Conservation (phyloP, 2,797 vertebrate species). For the Sebastes nivosus region DNA sequence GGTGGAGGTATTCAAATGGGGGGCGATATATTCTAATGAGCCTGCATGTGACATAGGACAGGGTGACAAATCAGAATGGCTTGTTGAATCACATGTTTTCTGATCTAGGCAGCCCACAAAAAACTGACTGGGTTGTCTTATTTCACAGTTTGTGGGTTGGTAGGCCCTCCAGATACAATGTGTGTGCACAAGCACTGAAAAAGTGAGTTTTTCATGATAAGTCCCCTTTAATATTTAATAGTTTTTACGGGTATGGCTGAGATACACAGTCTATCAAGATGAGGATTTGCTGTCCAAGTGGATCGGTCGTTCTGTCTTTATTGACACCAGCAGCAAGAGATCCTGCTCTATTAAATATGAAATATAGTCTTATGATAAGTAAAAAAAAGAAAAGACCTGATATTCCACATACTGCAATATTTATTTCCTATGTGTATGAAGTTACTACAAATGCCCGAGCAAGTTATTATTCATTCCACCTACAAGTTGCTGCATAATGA, state of each 20-base stretch:
- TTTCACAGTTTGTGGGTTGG: too few species aligned
- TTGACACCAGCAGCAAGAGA: not conserved
- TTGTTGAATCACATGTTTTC: too few species aligned
- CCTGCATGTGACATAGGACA: too few species aligned
- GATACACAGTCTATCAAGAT: constrained; percentile 13
- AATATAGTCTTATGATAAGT: not conserved
- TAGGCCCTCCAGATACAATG: too few species aligned
- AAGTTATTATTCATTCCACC: constrained; percentile 7
- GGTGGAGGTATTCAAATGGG: too few species aligned
- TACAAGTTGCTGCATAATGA: not conserved
- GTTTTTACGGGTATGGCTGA: constrained; percentile 5
- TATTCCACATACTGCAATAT: not conserved
- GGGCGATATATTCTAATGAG: too few species aligned
- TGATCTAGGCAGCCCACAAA: too few species aligned
- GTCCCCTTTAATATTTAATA: constrained; percentile 22
- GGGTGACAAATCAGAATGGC: too few species aligned
- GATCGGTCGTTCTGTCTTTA: constrained; percentile 2
- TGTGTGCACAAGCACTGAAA: too few species aligned
- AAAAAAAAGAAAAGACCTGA: not conserved
- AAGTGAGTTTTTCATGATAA: too few species aligned
- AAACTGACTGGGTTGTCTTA: too few species aligned
- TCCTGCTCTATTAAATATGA: not conserved
- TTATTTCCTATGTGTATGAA: not conserved
- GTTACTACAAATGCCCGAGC: not conserved
- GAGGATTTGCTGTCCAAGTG: constrained; percentile 15